Percentiles rank a stretch among this genome's conserved stretches.
Evolutionary conservation across 2,113 vertebrate genomes (phyloP).

Genomic region (Sorex araneus): DNA sequence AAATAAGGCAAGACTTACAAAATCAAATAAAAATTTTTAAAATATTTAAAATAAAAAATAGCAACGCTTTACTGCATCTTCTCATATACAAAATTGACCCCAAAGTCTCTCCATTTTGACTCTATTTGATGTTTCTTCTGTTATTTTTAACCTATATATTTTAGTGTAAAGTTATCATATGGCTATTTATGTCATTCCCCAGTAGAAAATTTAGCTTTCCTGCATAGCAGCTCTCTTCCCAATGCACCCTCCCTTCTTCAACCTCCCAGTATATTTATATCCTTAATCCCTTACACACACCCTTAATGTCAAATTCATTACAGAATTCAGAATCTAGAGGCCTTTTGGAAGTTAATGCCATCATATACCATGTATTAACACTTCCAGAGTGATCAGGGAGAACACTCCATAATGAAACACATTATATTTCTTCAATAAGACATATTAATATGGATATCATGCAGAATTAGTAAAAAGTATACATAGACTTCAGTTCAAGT

Average conservation of each 20-base stretch:
- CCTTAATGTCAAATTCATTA: not conserved
- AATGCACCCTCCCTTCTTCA: not conserved
- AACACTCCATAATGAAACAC: conserved; percentile 54
- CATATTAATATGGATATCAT: conserved; percentile 31
- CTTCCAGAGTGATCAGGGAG: not conserved
- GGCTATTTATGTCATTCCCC: conserved; percentile 36
- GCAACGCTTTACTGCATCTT: not conserved
- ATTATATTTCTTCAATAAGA: conserved; percentile 53
- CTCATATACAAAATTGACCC: not conserved
- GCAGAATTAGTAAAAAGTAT: conserved; percentile 9
- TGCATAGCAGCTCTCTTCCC: not conserved
- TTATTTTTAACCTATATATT: conserved; percentile 14
- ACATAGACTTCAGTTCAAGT: conserved; percentile 37
- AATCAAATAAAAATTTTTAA: conserved; percentile 46
- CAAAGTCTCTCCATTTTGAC: not conserved
- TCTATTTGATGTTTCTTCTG: not conserved
- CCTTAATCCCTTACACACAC: not conserved
- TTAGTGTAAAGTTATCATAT: conserved; percentile 39
- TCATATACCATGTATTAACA: not conserved
- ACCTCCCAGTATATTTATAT: not conserved
- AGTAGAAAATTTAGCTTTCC: not conserved
- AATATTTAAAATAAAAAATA: conserved; percentile 43
- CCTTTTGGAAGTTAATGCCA: conserved; percentile 33
- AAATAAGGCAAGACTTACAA: conserved; percentile 43
- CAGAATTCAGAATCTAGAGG: conserved; percentile 54